Evolutionary conservation across 1,140 invertebrate species (phyloP), one percentile per base, ranked within the genome.

Genomic region (Bacillus rossius): DNA sequence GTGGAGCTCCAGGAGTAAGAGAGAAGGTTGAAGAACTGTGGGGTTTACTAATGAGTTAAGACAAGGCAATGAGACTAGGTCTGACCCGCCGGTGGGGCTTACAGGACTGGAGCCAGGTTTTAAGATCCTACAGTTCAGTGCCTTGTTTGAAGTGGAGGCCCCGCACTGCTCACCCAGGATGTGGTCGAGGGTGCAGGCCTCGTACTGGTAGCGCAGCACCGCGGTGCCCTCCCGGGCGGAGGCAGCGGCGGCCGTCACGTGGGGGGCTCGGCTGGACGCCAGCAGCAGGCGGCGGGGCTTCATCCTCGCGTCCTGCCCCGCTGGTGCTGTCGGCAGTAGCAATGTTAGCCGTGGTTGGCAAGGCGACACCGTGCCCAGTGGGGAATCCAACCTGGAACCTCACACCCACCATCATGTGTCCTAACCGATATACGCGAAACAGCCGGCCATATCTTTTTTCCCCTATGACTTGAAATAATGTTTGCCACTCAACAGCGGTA

Each of bases 151-250:
- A 43, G 7, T 52, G n/a, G 8, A 2, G 45, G n/a, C 10, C 5
- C 16, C 8, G 5, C 34, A 20, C 10, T 23, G 5, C 59, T 41
- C 38, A 61, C 60, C 56, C 17, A 74, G 54, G 49, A 76, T 70
- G 29, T 67, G 64, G 17, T 76, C 73, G 26, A 76, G 59, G 2
- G 69, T 67, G 0, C 64, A 65, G 13, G 54, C 67, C 29, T 77
- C 74, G 63, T 73, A 75, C 56, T 72, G 74, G 65, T 71, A 77
- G 40, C 67, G 67, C 4, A 77, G 57, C 42, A 68, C 57, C 8
- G 65, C 62, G 5, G 74, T 67, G 20, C 71, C 69, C 1, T 65
- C 64, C 13, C 68, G 62, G n/a, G 71, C 53, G 8, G 73, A 54
- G 8, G 49, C 45, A 1, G 59, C 16, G 1, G 65, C 54, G 4